These are phyloP conservation scores for Erebia ligea DNA, from an alignment of 2,888 invertebrate species.

Conservation along the genomic window DNA sequence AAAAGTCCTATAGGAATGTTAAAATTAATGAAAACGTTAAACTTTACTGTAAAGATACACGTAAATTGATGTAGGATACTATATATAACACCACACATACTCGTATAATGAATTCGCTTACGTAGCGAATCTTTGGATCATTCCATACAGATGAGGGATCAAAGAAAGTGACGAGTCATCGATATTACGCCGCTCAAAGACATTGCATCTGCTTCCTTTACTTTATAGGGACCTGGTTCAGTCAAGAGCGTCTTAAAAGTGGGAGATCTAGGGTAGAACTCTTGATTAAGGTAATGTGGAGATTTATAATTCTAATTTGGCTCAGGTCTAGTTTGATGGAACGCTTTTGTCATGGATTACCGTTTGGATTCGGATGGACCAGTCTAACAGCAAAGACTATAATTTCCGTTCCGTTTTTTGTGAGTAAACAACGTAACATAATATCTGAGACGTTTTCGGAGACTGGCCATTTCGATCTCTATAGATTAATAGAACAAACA, in stretches of 20 bases:
- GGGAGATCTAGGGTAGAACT: too few species aligned
- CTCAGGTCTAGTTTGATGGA: too few species aligned
- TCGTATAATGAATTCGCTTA: slow-evolving; percentile 76
- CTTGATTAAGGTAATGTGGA: too few species aligned
- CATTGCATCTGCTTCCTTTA: slow-evolving; percentile 63
- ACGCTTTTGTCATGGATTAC: too few species aligned
- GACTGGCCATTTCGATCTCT: not conserved
- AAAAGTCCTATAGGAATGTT: too few species aligned
- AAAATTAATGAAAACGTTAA: too few species aligned
- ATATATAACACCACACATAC: slow-evolving; percentile 60
- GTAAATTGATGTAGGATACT: slow-evolving; percentile 29
- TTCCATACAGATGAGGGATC: slow-evolving; percentile 17
- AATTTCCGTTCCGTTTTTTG: not conserved
- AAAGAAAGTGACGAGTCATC: slow-evolving; percentile 44
- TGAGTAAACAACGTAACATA: not conserved
- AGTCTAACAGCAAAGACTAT: too few species aligned
- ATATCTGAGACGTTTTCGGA: not conserved
- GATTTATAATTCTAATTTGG: too few species aligned
- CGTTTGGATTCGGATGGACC: too few species aligned
- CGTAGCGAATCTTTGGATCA: slow-evolving; percentile 65
- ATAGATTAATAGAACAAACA: not conserved
- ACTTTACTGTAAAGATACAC: not conserved
- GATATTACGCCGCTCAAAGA: slow-evolving; percentile 73
- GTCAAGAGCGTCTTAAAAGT: too few species aligned
- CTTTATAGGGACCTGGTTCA: slow-evolving; percentile 51